Conservation (phyloP, 1,140 invertebrate species). For the Drosophila guanche region DNA sequence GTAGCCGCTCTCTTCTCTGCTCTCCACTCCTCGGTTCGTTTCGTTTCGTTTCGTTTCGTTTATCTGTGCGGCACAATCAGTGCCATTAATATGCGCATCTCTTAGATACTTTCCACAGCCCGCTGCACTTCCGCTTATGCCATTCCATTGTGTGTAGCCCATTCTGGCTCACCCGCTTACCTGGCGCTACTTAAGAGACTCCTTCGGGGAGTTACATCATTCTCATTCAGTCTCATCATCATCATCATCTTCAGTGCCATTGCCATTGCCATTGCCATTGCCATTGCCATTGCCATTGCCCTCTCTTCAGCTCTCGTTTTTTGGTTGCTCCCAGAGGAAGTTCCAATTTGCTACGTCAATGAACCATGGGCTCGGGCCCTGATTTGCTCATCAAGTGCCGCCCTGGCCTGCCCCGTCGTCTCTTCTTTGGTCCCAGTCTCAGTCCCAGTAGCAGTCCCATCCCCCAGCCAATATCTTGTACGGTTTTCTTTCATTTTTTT, state of each 20-base stretch:
- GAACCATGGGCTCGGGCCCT: constrained; percentile 59
- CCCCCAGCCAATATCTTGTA: constrained; percentile 26
- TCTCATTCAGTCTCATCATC: constrained; percentile 16
- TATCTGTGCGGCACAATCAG: constrained; percentile 63
- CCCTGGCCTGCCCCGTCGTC: constrained; percentile 14
- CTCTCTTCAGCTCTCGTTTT: too few relatives aligned
- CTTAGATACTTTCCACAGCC: constrained; percentile 30
- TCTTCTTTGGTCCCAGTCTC: background rate
- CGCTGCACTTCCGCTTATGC: constrained; percentile 57
- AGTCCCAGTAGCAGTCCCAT: background rate
- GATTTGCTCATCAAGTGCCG: constrained; percentile 63
- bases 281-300: constrained; percentile 27
- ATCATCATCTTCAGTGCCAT: constrained; percentile 27
- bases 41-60: constrained; percentile 12
- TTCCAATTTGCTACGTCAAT: constrained; percentile 82
- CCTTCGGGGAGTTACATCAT: constrained; percentile 64
- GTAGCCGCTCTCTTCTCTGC: constrained; percentile 50
- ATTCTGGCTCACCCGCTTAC: constrained; percentile 29
- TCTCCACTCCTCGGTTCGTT: constrained; percentile 10
- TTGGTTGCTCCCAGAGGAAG: constrained; percentile 69
- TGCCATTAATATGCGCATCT: constrained; percentile 76
- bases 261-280: constrained; percentile 27
- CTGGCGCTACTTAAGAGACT: constrained; percentile 45
- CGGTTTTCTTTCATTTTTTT: constrained; percentile 32
- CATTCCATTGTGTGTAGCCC: constrained; percentile 5